Evolutionary conservation across 2,113 vertebrate species (phyloP).

Genomic region (Otocyon megalotis): DNA sequence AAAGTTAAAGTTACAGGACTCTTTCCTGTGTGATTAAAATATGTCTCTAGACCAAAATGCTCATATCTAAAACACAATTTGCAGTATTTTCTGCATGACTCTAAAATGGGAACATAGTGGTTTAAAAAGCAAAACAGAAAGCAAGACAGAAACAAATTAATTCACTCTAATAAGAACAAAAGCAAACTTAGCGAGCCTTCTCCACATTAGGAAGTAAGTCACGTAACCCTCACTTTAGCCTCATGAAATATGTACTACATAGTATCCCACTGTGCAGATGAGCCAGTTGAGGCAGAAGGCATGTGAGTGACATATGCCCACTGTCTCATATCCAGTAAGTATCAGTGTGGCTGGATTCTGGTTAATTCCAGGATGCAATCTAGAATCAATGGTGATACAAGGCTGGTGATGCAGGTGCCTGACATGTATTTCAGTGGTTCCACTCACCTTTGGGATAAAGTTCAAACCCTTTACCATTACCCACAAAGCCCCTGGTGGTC

Average conservation of each 20-base stretch:
- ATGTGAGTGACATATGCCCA: neutral
- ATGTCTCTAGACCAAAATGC: neutral
- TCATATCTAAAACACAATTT: constrained; percentile 4
- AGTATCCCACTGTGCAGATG: neutral
- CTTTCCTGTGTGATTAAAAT: constrained; percentile 35
- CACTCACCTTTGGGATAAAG: neutral
- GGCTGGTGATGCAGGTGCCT: neutral
- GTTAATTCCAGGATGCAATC: neutral
- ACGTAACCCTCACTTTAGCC: neutral
- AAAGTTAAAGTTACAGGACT: neutral
- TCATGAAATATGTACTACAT: neutral
- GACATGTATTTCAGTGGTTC: neutral
- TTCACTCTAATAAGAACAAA: neutral
- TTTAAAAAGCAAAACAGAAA: constrained; percentile 45
- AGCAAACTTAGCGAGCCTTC: neutral
- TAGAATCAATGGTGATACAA: neutral
- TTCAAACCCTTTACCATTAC: neutral
- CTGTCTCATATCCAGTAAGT: neutral
- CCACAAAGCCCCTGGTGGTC: neutral
- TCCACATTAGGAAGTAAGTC: neutral
- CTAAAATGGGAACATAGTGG: neutral
- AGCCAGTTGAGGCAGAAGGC: neutral
- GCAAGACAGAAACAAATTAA: neutral
- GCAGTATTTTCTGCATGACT: constrained; percentile 5
- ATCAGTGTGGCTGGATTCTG: neutral